phyloP scores from a whole-genome alignment of 37 sponge, comb jelly and placozoan species.

The Halichondria panicea region DNA sequence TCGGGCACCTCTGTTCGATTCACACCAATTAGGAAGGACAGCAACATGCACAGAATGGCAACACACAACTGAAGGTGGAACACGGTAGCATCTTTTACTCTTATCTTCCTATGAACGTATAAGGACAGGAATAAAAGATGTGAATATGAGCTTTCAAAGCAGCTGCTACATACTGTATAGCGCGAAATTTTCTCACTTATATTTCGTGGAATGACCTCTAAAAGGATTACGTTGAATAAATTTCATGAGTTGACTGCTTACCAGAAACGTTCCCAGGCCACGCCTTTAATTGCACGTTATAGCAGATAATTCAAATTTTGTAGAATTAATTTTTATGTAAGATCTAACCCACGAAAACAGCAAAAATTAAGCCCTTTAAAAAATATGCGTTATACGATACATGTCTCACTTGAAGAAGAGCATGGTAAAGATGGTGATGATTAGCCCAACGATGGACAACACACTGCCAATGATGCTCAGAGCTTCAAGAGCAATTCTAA shows the following conservation, averaged over 20 bases:
- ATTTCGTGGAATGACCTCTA: too few relatives aligned
- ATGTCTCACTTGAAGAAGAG: constrained; percentile 6
- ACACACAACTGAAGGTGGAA: constrained; percentile 51
- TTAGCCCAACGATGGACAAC: constrained; percentile 3
- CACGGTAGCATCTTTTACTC: constrained; percentile 34
- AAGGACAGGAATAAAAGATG: too few relatives aligned
- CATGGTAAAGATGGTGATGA: background rate
- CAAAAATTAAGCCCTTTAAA: background rate
- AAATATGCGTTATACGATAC: background rate
- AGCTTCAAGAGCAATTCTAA: constrained; percentile 1
- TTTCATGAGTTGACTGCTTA: too few relatives aligned
- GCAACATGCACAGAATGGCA: constrained; percentile 37
- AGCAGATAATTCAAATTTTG: too few relatives aligned
- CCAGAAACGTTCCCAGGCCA: too few relatives aligned
- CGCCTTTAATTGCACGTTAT: too few relatives aligned
- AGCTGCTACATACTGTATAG: too few relatives aligned
- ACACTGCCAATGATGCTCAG: constrained; percentile 25
- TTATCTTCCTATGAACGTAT: constrained; percentile 30
- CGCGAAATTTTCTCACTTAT: too few relatives aligned
- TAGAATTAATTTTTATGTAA: too few relatives aligned
- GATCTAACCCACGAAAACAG: too few relatives aligned
- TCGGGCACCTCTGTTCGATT: constrained; percentile 26
- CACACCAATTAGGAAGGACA: constrained; percentile 47
- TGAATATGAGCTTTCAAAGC: too few relatives aligned
- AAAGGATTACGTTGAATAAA: background rate